phyloP scores from a whole-genome alignment of 2,797 vertebrate genomes.

The Petrocephalus sullivani region DNA sequence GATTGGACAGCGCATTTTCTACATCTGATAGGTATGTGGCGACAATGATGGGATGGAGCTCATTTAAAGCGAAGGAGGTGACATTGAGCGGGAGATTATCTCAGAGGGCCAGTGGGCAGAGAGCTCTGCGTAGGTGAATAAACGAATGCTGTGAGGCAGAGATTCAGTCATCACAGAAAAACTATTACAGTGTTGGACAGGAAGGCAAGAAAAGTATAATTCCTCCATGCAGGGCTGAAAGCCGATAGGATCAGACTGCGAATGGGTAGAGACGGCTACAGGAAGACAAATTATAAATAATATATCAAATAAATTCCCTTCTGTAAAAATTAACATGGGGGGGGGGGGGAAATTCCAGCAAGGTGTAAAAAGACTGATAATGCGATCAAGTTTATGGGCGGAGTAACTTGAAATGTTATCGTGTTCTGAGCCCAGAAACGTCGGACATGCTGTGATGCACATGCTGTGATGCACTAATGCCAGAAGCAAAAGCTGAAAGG shows the following conservation, averaged over 20 bases:
- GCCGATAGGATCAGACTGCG: not conserved
- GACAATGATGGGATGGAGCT: not conserved
- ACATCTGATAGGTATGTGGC: not conserved
- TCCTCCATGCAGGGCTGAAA: not conserved
- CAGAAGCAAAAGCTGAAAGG: not conserved
- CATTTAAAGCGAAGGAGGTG: not conserved
- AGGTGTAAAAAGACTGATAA: constrained; percentile 4
- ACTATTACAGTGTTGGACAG: not conserved
- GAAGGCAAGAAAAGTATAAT: not conserved
- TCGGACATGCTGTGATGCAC: not conserved
- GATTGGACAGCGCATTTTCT: not conserved
- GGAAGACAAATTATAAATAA: not conserved
- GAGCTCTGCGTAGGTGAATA: not conserved
- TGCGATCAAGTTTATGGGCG: not conserved
- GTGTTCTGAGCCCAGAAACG: not conserved
- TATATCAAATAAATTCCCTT: not conserved
- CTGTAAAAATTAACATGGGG: not conserved
- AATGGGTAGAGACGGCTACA: not conserved
- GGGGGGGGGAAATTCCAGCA: not conserved
- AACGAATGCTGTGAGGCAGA: not conserved
- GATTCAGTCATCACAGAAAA: constrained; percentile 6
- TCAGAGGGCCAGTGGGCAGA: constrained; percentile 2
- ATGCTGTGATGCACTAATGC: not conserved
- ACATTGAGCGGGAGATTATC: not conserved
- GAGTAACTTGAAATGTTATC: constrained; percentile 5